These are phyloP conservation scores for Pteria penguin DNA, from an alignment of 2,888 invertebrate genomes.

Conservation along the genomic window DNA sequence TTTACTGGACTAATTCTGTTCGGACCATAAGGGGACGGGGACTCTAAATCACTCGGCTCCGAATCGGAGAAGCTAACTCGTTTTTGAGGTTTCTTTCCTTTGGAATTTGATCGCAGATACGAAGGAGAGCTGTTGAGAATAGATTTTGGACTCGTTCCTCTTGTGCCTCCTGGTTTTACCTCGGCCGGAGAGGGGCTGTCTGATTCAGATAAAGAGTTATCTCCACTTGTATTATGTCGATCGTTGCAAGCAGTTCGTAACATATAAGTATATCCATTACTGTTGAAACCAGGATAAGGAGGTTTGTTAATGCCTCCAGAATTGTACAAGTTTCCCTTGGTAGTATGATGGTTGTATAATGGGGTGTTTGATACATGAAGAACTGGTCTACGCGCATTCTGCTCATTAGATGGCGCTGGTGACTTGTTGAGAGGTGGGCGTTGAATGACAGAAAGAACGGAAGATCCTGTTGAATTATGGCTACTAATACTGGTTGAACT, in stretches of 20 bases:
- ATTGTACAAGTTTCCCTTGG: neutral
- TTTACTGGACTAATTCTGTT: conserved; percentile 13
- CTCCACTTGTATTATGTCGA: conserved; percentile 2
- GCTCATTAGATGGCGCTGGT: neutral
- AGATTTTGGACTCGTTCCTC: conserved; percentile 37
- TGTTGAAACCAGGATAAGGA: neutral
- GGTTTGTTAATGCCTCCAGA: conserved; percentile 8
- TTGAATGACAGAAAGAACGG: conserved; percentile 68
- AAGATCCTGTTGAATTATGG: conserved; percentile 70
- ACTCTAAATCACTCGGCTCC: conserved; percentile 52
- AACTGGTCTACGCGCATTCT: conserved; percentile 30
- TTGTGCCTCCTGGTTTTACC: neutral
- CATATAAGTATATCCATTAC: conserved; percentile 29
- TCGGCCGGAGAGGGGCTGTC: too few species aligned
- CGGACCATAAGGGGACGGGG: conserved; percentile 9
- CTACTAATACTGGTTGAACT: conserved; percentile 71
- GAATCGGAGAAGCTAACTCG: conserved; percentile 70
- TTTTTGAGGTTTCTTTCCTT: conserved; percentile 50
- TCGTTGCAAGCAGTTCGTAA: conserved; percentile 21
- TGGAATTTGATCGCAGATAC: conserved; percentile 20
- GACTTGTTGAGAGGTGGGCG: conserved; percentile 49
- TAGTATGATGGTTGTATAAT: neutral
- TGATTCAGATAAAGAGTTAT: neutral
- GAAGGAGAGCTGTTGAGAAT: conserved; percentile 41
- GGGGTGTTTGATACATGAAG: neutral